Conservation (phyloP, 2,797 vertebrate genomes). For the Botia almorhae region DNA sequence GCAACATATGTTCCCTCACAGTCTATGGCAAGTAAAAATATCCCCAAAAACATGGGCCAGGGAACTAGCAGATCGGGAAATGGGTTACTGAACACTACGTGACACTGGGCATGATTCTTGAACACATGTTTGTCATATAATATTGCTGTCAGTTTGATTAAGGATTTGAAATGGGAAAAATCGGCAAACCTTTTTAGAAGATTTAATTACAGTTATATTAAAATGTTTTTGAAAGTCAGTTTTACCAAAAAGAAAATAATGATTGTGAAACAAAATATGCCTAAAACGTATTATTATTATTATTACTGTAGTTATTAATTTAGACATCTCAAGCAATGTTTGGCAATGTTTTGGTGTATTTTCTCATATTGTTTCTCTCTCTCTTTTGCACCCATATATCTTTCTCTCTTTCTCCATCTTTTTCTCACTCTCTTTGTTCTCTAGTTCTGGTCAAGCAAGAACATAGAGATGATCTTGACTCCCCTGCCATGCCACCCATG, state of each 20-base stretch:
- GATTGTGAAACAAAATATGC: too few relatives aligned
- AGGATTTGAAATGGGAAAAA: neutral
- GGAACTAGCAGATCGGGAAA: constrained; percentile 83
- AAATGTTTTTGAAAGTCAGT: neutral
- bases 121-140: neutral
- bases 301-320: too few relatives aligned
- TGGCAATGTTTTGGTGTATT: too few relatives aligned
- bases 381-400: neutral
- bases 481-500: constrained; percentile 80
- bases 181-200: neutral
- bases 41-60: constrained; percentile 71
- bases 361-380: neutral
- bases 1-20: constrained; percentile 81
- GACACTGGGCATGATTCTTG: constrained; percentile 13
- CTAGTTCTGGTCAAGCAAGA: constrained; percentile 95
- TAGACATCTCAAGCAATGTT: too few relatives aligned
- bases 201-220: neutral
- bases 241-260: neutral
- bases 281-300: too few relatives aligned
- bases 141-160: constrained; percentile 10
- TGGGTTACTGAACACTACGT: constrained; percentile 77
- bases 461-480: constrained; percentile 91
- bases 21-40: constrained; percentile 80
- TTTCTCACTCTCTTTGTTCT: constrained; percentile 29
- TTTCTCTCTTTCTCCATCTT: constrained; percentile 9